These are phyloP conservation scores for Reticulitermes speratus DNA, from an alignment of 1,140 invertebrate species.

Conservation along the genomic window DNA sequence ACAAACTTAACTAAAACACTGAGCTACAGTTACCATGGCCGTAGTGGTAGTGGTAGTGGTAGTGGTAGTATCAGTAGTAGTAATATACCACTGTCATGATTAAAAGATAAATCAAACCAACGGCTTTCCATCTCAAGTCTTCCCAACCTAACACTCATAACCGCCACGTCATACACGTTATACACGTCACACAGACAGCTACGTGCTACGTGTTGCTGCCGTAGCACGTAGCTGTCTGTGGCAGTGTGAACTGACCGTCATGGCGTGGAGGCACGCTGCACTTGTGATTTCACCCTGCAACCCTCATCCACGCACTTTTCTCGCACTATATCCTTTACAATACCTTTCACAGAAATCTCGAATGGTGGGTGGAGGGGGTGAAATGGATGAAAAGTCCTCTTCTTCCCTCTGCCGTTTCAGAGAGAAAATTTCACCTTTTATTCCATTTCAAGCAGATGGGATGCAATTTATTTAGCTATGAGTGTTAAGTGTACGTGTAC, in stretches of 20 bases:
- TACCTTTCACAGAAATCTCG: neutral
- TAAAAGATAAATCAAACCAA: too few species aligned
- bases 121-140: too few species aligned
- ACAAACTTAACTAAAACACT: too few species aligned
- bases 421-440: neutral
- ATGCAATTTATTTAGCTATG: neutral
- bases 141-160: too few species aligned
- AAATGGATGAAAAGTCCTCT: neutral
- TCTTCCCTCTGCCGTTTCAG: neutral
- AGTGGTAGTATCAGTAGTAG: too few species aligned
- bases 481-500: neutral
- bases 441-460: neutral
- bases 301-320: neutral
- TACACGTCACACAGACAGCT: too few species aligned
- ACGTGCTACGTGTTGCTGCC: too few species aligned
- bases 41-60: too few species aligned
- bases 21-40: too few species aligned
- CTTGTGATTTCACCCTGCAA: neutral
- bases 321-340: neutral
- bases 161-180: too few species aligned
- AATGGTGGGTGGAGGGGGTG: neutral
- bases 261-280: too few species aligned
- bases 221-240: neutral
- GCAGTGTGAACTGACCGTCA: neutral
- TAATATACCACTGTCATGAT: too few species aligned